Conservation (phyloP, 2,797 vertebrate species). For the Podarcis siculus region DNA sequence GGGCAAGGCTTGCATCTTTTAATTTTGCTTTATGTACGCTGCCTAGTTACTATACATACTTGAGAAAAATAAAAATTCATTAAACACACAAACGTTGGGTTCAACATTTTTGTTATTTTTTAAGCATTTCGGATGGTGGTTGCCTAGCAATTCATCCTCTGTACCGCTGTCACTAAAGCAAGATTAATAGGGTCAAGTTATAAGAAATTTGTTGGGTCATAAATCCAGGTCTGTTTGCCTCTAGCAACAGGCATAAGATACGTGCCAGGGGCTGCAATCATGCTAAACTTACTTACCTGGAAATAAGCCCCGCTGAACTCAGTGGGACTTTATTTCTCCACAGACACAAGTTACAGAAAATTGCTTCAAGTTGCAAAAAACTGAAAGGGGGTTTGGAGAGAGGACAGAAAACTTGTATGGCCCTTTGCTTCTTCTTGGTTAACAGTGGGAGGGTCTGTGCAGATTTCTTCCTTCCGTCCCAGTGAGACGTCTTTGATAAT, state of each 20-base stretch:
- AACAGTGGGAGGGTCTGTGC: background rate
- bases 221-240: constrained; percentile 1
- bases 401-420: background rate
- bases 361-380: background rate
- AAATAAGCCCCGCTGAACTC: background rate
- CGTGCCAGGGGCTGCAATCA: background rate
- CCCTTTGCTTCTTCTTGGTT: background rate
- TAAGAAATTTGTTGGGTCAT: background rate
- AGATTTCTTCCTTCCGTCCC: background rate
- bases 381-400: background rate
- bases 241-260: background rate
- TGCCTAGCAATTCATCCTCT: constrained; percentile 25
- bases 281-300: background rate
- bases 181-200: constrained; percentile 14
- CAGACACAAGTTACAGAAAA: background rate
- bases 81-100: background rate
- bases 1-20: background rate
- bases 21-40: background rate
- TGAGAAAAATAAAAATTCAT: background rate
- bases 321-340: background rate
- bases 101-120: background rate
- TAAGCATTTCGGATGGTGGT: background rate
- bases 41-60: background rate
- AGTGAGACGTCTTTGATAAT: background rate
- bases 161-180: background rate